Conservation (phyloP, 2,797 vertebrate genomes). For the Enteromius radiatus region DNA sequence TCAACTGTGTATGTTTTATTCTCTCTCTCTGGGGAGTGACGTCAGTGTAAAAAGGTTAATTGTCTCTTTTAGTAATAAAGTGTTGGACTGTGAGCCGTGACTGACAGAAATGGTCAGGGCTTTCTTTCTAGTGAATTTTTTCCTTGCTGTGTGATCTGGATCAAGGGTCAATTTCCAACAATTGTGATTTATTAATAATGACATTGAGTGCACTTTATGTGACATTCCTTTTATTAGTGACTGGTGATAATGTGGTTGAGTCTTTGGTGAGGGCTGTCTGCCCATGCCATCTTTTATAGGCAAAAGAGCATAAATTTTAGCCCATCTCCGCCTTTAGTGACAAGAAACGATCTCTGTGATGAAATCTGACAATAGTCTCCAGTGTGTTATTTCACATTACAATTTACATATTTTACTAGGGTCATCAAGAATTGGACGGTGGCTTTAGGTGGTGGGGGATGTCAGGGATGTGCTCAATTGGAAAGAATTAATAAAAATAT, state of each 20-base stretch:
- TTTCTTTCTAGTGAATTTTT: conserved; percentile 25
- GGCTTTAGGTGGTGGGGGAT: background rate
- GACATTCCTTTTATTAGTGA: conserved; percentile 83
- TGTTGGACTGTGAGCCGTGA: conserved; percentile 73
- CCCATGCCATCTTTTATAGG: conserved; percentile 73
- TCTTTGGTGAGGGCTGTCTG: conserved; percentile 72
- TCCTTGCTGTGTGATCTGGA: conserved; percentile 69
- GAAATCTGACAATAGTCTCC: conserved; percentile 76
- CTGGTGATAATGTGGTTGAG: conserved; percentile 76
- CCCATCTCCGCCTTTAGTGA: conserved; percentile 70
- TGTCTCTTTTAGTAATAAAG: conserved; percentile 80
- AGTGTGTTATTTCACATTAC: conserved; percentile 68
- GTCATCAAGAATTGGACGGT: conserved; percentile 46
- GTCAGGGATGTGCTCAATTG: background rate
- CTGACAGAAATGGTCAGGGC: conserved; percentile 77
- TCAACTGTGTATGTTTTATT: conserved; percentile 45
- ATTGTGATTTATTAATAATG: conserved; percentile 84
- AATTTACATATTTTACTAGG: conserved; percentile 68
- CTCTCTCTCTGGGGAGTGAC: conserved; percentile 69
- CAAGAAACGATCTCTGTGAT: conserved; percentile 73
- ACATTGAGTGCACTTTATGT: conserved; percentile 79
- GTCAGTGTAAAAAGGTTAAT: conserved; percentile 80
- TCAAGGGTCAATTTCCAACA: conserved; percentile 77
- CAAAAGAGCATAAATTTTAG: conserved; percentile 73
- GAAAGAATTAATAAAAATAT: background rate